phyloP scores from a whole-genome alignment of 2,888 invertebrate genomes.

The Athalia cordata region DNA sequence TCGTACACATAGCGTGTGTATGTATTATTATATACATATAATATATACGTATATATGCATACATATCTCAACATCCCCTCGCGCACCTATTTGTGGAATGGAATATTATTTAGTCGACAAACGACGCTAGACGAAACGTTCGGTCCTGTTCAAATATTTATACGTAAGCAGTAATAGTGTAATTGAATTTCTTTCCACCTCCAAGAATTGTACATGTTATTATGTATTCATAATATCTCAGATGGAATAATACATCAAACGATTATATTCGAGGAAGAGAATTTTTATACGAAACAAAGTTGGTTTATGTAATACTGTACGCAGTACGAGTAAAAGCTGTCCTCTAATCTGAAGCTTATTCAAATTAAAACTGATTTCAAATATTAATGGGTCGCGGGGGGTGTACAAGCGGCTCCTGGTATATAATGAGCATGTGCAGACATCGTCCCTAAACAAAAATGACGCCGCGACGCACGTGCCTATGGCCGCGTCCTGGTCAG shows the following conservation, averaged over 20 bases:
- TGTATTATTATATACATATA: too few relatives aligned
- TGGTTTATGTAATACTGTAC: not conserved
- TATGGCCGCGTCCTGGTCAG: not conserved
- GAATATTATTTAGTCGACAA: not conserved
- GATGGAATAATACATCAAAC: too few relatives aligned
- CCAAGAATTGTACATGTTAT: too few relatives aligned
- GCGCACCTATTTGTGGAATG: too few relatives aligned
- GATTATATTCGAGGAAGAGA: too few relatives aligned
- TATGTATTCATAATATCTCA: too few relatives aligned
- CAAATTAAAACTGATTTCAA: not conserved
- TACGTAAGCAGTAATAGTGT: not conserved
- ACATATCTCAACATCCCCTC: not conserved
- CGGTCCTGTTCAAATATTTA: not conserved
- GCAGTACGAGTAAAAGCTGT: not conserved
- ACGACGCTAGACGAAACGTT: not conserved
- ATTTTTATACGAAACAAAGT: too few relatives aligned
- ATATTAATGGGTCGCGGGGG: constrained; percentile 1
- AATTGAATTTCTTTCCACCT: not conserved
- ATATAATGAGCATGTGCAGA: not conserved
- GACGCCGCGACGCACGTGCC: not conserved
- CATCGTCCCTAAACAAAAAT: not conserved
- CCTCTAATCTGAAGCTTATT: not conserved
- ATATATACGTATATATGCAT: not conserved
- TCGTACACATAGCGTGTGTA: too few relatives aligned
- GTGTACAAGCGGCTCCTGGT: not conserved